A percentile compares a stretch with the other conserved stretches of the same genome.
These are phyloP conservation scores for Tipula confusa DNA, from an alignment of 2,888 invertebrate species.

Conservation along the genomic window DNA sequence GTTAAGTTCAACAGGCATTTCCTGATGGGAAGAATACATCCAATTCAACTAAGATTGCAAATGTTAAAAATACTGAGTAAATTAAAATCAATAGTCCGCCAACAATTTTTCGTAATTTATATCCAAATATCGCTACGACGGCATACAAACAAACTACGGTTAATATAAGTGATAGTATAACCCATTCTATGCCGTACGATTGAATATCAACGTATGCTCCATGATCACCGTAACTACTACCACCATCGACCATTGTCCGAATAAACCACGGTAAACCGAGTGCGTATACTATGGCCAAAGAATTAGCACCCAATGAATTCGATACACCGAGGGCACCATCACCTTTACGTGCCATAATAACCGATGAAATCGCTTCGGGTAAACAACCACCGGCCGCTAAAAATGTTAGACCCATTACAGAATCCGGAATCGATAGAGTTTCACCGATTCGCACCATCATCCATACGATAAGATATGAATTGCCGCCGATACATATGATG, in stretches of 20 bases:
- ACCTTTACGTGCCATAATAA: constrained; percentile 74
- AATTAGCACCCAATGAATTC: constrained; percentile 81
- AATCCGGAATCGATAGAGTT: constrained; percentile 66
- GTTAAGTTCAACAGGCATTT: background rate
- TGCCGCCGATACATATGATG: constrained; percentile 71
- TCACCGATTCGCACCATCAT: constrained; percentile 76
- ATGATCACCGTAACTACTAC: background rate
- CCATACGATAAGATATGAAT: constrained; percentile 81
- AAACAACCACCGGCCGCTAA: constrained; percentile 78
- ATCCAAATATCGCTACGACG: constrained; percentile 64
- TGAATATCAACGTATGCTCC: constrained; percentile 60
- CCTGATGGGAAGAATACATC: constrained; percentile 58
- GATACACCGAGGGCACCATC: constrained; percentile 83
- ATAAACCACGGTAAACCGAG: constrained; percentile 83
- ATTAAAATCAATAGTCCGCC: constrained; percentile 62
- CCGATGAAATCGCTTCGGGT: constrained; percentile 68
- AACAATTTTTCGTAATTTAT: constrained; percentile 63
- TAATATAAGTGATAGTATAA: constrained; percentile 69
- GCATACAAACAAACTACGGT: constrained; percentile 68
- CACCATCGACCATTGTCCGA: constrained; percentile 52
- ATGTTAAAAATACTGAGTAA: constrained; percentile 66
- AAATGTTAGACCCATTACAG: constrained; percentile 80
- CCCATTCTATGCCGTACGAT: constrained; percentile 77
- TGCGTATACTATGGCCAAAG: constrained; percentile 76
- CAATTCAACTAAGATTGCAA: constrained; percentile 75